Evolutionary conservation across 2,888 invertebrate species (phyloP), one percentile per base, ranked within the genome.

Genomic region (Synergus gifuensis): DNA sequence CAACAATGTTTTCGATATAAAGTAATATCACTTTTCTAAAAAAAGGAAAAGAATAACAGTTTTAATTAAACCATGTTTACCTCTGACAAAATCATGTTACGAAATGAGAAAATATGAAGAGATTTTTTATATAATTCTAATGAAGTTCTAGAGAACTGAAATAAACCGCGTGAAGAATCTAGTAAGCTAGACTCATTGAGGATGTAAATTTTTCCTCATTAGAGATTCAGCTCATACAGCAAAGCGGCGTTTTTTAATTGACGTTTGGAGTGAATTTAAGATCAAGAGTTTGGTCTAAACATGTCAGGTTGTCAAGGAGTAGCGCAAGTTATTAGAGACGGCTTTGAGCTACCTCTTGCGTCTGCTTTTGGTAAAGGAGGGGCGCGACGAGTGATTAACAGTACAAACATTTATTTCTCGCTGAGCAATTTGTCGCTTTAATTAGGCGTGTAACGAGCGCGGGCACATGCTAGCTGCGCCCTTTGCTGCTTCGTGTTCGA

Each of bases 391-490:
- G 85, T 85, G 86, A 86, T 86, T 85, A 85, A 87, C 84, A 84
- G 86, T 84, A 80, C 83, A 82, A 85, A 86, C 87, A 85, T 89
- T 88, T 88, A 87, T 89, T 89, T 86, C 86, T 86, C 86, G 86
- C 83, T 84, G 86, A 83, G 84, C 85, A 89, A 90, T 90, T 90
- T 89, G 89, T 89, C 88, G 88, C 86, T 87, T 88, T 90, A 90
- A 90, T 90, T 90, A 89, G 86, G 84, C 90, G 87, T 90, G 88
- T 89, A 90, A 90, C 90, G 86, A 88, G 87, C 83, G 79, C 79
- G 77, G 76, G 83, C 77, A 66, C 76, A 79, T 79, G 80, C 64
- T 66, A 42, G 42, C 64, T 79, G 40, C 42, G 28, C 42, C 62
- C 36, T 49, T 79, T 63, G 16, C 60, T 79, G 64, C 66, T 60